Conservation (phyloP, 2,113 vertebrate species). For the Cyanocitta stelleri region DNA sequence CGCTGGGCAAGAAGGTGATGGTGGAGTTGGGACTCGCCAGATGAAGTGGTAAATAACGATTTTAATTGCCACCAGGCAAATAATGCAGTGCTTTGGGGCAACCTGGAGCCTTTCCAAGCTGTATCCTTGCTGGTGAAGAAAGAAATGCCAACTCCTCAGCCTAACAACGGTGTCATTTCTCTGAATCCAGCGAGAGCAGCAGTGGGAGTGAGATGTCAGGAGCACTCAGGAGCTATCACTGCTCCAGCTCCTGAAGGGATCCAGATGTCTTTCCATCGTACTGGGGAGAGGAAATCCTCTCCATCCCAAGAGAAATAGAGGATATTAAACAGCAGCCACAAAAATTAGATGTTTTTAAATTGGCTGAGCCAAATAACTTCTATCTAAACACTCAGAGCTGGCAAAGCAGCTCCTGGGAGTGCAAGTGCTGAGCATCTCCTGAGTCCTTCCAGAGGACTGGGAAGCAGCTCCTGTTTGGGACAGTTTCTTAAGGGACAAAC, state of each 20-base stretch:
- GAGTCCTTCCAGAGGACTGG: neutral
- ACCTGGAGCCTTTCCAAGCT: neutral
- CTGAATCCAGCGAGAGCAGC: neutral
- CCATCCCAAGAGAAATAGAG: neutral
- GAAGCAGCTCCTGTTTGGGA: neutral
- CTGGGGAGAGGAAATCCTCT: neutral
- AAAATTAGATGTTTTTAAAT: neutral
- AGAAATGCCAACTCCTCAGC: neutral
- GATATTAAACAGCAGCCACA: conserved; percentile 25
- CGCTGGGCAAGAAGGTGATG: rapidly evolving
- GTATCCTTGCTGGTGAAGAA: neutral
- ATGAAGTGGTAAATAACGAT: neutral
- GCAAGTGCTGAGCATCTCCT: neutral
- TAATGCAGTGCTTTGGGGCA: neutral
- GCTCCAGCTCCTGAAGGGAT: neutral
- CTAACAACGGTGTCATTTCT: neutral
- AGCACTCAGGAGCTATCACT: neutral
- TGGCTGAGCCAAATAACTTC: neutral
- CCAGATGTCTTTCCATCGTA: neutral
- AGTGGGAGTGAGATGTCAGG: neutral
- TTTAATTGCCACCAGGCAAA: neutral
- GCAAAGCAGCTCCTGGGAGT: neutral
- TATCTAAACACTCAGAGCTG: neutral
- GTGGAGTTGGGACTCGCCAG: neutral
- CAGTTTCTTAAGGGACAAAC: neutral